Conservation (phyloP, 2,113 vertebrate genomes). For the Athene cunicularia region DNA sequence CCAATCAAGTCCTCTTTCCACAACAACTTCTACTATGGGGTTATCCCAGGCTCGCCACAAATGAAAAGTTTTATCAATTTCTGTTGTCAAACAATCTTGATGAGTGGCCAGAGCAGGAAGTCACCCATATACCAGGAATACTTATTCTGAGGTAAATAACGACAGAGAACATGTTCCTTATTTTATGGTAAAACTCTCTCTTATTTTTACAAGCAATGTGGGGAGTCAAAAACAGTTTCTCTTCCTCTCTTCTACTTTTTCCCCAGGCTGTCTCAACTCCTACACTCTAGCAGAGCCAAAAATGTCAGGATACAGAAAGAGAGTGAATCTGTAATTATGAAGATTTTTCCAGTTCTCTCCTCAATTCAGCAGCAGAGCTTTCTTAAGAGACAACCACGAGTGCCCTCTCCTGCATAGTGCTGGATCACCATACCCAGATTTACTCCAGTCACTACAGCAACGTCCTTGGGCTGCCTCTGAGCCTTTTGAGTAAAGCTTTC, state of each 20-base stretch:
- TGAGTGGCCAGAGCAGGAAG: background rate
- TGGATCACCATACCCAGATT: background rate
- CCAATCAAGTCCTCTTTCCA: background rate
- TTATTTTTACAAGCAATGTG: background rate
- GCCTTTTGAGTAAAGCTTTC: background rate
- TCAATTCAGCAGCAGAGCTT: background rate
- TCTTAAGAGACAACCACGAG: background rate
- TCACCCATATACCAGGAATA: background rate
- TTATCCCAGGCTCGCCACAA: background rate
- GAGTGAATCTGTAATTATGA: background rate
- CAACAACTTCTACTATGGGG: background rate
- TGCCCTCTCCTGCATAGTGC: background rate
- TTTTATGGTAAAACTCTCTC: background rate
- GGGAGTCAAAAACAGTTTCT: background rate
- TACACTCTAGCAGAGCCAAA: background rate
- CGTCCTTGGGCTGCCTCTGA: constrained; percentile 39
- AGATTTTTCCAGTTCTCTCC: background rate
- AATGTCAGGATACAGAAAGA: background rate
- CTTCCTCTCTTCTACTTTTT: background rate
- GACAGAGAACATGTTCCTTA: background rate
- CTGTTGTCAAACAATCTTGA: background rate
- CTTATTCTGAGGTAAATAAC: background rate
- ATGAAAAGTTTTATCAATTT: background rate
- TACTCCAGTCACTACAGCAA: background rate
- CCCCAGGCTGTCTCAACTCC: background rate